These are phyloP conservation scores for Pangasius macronema DNA, from an alignment of 2,797 vertebrate species.

Conservation along the genomic window DNA sequence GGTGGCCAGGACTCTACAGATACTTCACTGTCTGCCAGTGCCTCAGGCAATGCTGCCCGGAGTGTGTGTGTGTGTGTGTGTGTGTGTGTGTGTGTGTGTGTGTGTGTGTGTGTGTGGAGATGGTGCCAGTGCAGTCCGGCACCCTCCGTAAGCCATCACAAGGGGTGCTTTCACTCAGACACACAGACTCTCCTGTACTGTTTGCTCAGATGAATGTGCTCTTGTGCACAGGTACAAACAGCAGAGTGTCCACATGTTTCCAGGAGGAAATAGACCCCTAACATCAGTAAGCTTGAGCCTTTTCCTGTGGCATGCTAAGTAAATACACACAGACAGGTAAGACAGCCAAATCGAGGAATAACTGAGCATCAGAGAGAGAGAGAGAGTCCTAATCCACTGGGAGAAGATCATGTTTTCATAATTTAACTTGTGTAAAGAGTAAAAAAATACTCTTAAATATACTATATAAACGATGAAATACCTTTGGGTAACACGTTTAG, in stretches of 20 bases:
- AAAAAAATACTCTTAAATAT: background rate
- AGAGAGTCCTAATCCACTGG: background rate
- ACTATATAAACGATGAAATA: background rate
- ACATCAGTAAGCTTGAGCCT: constrained; percentile 53
- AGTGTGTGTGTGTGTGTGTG: constrained; percentile 47
- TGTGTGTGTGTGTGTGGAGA: constrained; percentile 42
- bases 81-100: constrained; percentile 40
- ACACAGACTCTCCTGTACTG: constrained; percentile 28
- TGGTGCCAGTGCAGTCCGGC: constrained; percentile 65
- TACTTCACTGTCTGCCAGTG: constrained; percentile 62
- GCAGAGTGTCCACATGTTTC: constrained; percentile 72
- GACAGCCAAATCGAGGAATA: background rate
- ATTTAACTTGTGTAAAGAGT: background rate
- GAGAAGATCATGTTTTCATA: background rate
- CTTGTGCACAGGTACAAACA: constrained; percentile 76
- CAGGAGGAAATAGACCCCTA: constrained; percentile 64
- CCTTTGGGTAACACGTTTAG: background rate
- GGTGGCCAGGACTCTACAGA: constrained; percentile 58
- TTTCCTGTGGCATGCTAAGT: constrained; percentile 53
- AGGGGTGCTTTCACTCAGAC: constrained; percentile 48
- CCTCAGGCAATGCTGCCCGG: constrained; percentile 55
- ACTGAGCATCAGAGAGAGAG: background rate
- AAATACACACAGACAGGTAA: constrained; percentile 43
- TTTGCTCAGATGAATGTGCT: constrained; percentile 68
- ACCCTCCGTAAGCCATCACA: constrained; percentile 35